Percentiles rank a stretch among this genome's conserved stretches.
Evolutionary conservation across 1,140 invertebrate genomes (phyloP).

Genomic region (Plectrocnemia conspersa): DNA sequence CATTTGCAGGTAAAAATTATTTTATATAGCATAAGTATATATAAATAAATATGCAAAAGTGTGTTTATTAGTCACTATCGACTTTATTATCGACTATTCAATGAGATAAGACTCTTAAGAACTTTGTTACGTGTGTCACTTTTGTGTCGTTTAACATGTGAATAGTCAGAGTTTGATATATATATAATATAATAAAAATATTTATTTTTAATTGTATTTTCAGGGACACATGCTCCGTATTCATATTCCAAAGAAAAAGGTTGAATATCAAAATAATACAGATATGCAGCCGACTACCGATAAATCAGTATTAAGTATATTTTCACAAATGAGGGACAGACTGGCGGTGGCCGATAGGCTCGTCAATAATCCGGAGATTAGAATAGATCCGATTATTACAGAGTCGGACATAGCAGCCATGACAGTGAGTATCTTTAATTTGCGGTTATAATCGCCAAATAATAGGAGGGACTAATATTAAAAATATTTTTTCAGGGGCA

Average conservation of each 20-base stretch:
- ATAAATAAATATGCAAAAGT: too few relatives aligned
- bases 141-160: not conserved
- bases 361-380: slow-evolving; percentile 22
- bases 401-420: slow-evolving; percentile 25
- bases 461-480: too few relatives aligned
- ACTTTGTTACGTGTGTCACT: not conserved
- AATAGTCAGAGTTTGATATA: not conserved
- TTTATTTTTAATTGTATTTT: slow-evolving; percentile 4
- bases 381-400: slow-evolving; percentile 18
- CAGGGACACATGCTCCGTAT: slow-evolving; percentile 36
- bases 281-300: slow-evolving; percentile 29
- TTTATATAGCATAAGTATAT: too few relatives aligned
- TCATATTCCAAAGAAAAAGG: slow-evolving; percentile 35
- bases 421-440: slow-evolving; percentile 10
- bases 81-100: not conserved
- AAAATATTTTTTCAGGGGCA: slow-evolving; percentile 30
- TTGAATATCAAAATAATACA: slow-evolving; percentile 24
- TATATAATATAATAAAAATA: not conserved
- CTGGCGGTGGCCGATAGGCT: not conserved
- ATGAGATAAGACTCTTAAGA: too few relatives aligned
- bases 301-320: slow-evolving; percentile 32
- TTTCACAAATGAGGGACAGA: slow-evolving; percentile 20
- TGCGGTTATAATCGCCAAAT: too few relatives aligned
- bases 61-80: too few relatives aligned
- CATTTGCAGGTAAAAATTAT: slow-evolving; percentile 32